Conservation (phyloP, 2,113 vertebrate species). For the Mus spicilegus region DNA sequence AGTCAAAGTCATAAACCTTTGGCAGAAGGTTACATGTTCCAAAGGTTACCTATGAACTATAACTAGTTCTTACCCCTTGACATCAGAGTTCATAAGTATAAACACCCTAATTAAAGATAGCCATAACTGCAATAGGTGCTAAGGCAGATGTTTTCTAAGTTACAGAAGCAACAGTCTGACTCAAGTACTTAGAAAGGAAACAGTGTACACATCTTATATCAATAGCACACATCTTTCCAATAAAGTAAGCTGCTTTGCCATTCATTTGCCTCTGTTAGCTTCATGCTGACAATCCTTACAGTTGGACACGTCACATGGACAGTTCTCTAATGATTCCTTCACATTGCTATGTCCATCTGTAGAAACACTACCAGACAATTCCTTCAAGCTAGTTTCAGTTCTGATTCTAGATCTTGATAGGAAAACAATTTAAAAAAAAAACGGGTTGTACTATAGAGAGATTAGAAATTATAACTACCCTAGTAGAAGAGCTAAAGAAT, state of each 20-base stretch:
- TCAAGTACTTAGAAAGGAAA: not conserved
- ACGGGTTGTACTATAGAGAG: not conserved
- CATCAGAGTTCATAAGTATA: not conserved
- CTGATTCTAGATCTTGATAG: not conserved
- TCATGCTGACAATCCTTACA: not conserved
- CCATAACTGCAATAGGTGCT: not conserved
- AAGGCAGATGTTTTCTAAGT: not conserved
- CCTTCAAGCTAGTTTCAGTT: conserved; percentile 35
- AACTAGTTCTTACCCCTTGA: not conserved
- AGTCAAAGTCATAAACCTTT: not conserved
- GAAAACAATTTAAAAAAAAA: not conserved
- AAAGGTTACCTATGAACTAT: not conserved
- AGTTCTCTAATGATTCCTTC: conserved; percentile 3
- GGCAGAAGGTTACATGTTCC: not conserved
- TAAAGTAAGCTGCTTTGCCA: not conserved
- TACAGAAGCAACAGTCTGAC: not conserved
- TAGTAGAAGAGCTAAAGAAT: not conserved
- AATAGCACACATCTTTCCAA: not conserved
- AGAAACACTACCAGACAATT: conserved; percentile 52
- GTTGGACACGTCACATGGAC: not conserved
- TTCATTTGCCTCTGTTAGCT: not conserved
- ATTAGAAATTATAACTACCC: not conserved
- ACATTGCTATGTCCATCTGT: not conserved
- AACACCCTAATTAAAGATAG: not conserved
- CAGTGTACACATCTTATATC: not conserved